Evolutionary conservation across 2,888 invertebrate genomes (phyloP).

Genomic region (Cryptus armator): DNA sequence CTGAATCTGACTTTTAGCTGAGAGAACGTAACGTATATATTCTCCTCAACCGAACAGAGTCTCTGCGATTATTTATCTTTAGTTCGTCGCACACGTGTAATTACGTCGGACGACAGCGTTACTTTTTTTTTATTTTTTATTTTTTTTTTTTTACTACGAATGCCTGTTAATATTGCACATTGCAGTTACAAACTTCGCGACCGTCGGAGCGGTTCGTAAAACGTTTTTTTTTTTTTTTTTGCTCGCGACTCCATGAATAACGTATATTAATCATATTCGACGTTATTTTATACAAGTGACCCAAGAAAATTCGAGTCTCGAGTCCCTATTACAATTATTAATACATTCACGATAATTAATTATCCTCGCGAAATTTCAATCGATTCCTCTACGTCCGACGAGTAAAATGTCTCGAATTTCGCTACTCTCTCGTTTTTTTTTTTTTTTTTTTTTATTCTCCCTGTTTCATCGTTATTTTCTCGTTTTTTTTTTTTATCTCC

Average conservation of each 20-base stretch:
- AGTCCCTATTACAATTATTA: constrained; percentile 5
- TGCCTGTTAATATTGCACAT: constrained; percentile 38
- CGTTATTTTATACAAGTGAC: constrained; percentile 22
- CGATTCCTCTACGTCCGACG: constrained; percentile 24
- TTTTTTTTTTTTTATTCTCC: constrained; percentile 17
- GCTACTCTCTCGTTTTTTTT: background rate
- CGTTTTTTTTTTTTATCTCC: background rate
- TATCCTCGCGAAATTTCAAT: constrained; percentile 35
- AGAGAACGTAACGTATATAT: no score
- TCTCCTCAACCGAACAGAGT: no score
- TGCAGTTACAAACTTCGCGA: constrained; percentile 10
- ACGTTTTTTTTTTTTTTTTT: constrained; percentile 1
- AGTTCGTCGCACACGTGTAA: background rate
- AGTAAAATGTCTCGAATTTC: constrained; percentile 32
- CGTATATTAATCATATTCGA: constrained; percentile 9
- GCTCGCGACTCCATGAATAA: constrained; percentile 15
- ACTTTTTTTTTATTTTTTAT: no score
- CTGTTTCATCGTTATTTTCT: constrained; percentile 16
- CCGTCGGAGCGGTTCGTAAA: background rate
- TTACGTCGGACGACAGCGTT: background rate
- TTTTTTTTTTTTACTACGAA: constrained; percentile 1
- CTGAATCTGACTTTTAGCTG: no score
- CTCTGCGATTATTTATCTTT: no score
- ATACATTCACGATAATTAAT: constrained; percentile 25
- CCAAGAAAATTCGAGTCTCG: background rate